Evolutionary conservation across 2,113 vertebrate genomes (phyloP).

Genomic region (Anoura caudifer): DNA sequence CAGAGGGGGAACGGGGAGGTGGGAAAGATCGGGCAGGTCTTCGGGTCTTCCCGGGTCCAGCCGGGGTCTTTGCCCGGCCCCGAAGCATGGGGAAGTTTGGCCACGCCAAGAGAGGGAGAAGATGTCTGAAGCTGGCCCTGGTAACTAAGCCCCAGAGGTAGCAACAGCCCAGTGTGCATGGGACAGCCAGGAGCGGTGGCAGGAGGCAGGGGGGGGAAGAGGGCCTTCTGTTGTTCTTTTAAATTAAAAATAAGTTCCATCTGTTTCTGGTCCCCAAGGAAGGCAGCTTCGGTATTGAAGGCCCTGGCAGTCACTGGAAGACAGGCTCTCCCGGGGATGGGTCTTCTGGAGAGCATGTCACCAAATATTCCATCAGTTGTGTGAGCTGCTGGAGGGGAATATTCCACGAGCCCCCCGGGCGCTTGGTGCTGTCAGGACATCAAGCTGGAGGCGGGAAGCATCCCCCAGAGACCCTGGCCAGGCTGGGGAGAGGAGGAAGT

Average conservation of each 20-base stretch:
- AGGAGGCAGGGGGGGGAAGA: not conserved
- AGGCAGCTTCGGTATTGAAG: not conserved
- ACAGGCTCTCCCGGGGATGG: not conserved
- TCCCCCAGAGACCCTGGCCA: not conserved
- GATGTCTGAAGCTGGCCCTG: not conserved
- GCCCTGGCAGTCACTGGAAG: not conserved
- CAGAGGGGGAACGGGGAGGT: not conserved
- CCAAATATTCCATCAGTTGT: not conserved
- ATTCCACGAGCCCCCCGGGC: not conserved
- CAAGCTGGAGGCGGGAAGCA: not conserved
- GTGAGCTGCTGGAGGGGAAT: not conserved
- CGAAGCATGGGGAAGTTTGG: not conserved
- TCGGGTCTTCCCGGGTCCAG: too few relatives aligned
- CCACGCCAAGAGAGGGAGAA: not conserved
- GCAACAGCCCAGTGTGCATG: not conserved
- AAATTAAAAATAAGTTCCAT: constrained; percentile 14
- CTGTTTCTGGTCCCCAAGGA: not conserved
- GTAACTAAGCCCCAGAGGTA: not conserved
- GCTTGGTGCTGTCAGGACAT: not conserved
- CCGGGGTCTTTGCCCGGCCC: not conserved
- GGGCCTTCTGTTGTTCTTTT: not conserved
- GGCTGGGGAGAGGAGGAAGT: not conserved
- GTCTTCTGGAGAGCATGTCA: not conserved
- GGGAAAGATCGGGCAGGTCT: fast-evolving
- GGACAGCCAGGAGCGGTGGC: not conserved